phyloP scores from a whole-genome alignment of 2,888 invertebrate genomes.

The Parelbella ahira region DNA sequence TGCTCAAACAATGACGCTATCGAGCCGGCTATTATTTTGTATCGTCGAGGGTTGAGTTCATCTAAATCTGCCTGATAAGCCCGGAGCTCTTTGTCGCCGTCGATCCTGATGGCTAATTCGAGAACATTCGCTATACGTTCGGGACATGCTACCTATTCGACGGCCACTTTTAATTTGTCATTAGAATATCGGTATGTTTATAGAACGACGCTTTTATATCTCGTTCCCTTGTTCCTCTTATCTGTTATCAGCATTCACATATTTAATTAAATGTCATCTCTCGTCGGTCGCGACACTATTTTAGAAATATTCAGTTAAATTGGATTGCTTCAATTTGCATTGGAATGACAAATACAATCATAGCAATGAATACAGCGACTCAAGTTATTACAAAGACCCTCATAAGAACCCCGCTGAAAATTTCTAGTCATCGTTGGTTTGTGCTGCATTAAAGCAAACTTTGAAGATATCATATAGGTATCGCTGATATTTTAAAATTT shows the following conservation, averaged over 20 bases:
- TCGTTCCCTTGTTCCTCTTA: conserved; percentile 42
- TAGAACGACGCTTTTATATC: conserved; percentile 48
- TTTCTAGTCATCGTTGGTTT: too few species aligned
- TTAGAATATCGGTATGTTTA: conserved; percentile 59
- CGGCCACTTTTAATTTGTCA: conserved; percentile 56
- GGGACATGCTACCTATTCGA: conserved; percentile 35
- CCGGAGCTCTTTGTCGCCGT: conserved; percentile 68
- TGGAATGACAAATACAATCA: conserved; percentile 48
- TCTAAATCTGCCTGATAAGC: conserved; percentile 78
- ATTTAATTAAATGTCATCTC: conserved; percentile 51
- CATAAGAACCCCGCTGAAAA: neutral
- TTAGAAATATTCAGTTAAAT: conserved; percentile 48
- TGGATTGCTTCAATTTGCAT: conserved; percentile 49
- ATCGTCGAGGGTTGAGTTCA: conserved; percentile 75
- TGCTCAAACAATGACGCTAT: conserved; percentile 80
- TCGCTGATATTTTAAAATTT: too few species aligned
- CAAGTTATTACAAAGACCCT: conserved; percentile 7
- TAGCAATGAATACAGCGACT: conserved; percentile 26
- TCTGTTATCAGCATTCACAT: conserved; percentile 44
- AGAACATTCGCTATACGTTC: conserved; percentile 33
- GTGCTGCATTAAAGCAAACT: too few species aligned
- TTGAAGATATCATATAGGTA: too few species aligned
- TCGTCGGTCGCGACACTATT: conserved; percentile 43
- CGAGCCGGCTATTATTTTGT: conserved; percentile 77
- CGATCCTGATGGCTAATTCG: conserved; percentile 70